Base-by-base conservation (phyloP, 2,113 vertebrate genomes). In the Rhabdomys dilectus region DNA sequence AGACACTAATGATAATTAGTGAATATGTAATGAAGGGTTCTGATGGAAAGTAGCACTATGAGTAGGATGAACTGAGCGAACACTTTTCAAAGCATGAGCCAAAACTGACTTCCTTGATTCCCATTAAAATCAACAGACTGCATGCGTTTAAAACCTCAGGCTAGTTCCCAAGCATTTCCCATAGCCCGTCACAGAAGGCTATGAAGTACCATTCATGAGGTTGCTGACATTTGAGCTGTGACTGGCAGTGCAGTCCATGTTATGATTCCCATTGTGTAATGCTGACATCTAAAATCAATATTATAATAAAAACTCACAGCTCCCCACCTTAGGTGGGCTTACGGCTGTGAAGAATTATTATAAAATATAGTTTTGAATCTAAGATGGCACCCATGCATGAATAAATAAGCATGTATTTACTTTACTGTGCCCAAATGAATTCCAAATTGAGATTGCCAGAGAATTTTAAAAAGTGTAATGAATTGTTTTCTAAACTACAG, bases 81-180 rank as follows among this genome's bases (percentile, higher is more conserved):
- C 60, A 91, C 75, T 80, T 95, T 97, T 96, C 58, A 94, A 92
- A 96, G n/a, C 73, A 39, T 75, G 34, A 11, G 39, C 82, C 21
- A 34, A 39, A 88, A 31, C 39, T 93, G 60, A 77, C 73, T 77
- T 97, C 68, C 10, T 84, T 60, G 24, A 66, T 19, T 70, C 53
- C n/a, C 26, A 88, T 91, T 96, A 39, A 77, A 86, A 82, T 76
- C 94, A 89, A 73, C n/a, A 94, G 45, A 34, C 36, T 34, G 17
- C 70, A 7, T 92, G 31, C 86, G 64, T 48, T 92, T 89, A 66
- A 92, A 93, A 94, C 77, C 53, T 86, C 89, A 95, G 12, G 82
- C 76, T 96, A 87, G 89, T 90, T 96, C 92, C 73, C 92, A 95
- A 96, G 94, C 95, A 95, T 96, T 97, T 88, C 94, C 78, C 24